These are phyloP conservation scores for Mustela erminea DNA, from an alignment of 2,797 vertebrate genomes.

Conservation along the genomic window DNA sequence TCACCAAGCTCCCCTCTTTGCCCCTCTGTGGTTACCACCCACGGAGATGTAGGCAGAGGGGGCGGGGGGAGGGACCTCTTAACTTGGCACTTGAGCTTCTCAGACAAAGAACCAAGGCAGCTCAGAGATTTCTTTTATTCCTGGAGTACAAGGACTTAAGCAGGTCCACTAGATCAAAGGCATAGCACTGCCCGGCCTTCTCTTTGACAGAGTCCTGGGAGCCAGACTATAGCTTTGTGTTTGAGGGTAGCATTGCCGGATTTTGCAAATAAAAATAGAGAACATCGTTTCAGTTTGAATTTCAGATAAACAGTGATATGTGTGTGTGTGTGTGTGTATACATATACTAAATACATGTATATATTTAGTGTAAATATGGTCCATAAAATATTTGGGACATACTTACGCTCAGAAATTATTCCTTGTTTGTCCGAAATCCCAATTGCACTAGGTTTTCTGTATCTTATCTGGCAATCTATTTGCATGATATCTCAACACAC, in stretches of 20 bases:
- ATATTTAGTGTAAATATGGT: neutral
- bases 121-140: slow-evolving; percentile 83
- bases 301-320: neutral
- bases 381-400: neutral
- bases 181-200: slow-evolving; percentile 75
- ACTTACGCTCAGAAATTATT: neutral
- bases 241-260: neutral
- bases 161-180: slow-evolving; percentile 82
- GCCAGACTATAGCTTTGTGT: neutral
- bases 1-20: neutral
- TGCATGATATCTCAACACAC: slow-evolving; percentile 66
- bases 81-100: slow-evolving; percentile 81
- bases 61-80: slow-evolving; percentile 70
- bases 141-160: slow-evolving; percentile 80
- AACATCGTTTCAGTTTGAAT: neutral
- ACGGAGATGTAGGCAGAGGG: slow-evolving; percentile 72
- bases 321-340: too few relatives aligned
- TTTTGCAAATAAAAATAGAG: slow-evolving; percentile 39
- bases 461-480: slow-evolving; percentile 9
- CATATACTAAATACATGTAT: neutral
- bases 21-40: slow-evolving; percentile 60
- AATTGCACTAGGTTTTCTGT: neutral
- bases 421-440: slow-evolving; percentile 25
- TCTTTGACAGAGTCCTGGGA: slow-evolving; percentile 19
- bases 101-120: slow-evolving; percentile 82